A percentile compares a stretch with the other conserved stretches of the same genome.
phyloP scores from a whole-genome alignment of 2,113 vertebrate genomes.

The Chitala chitala region DNA sequence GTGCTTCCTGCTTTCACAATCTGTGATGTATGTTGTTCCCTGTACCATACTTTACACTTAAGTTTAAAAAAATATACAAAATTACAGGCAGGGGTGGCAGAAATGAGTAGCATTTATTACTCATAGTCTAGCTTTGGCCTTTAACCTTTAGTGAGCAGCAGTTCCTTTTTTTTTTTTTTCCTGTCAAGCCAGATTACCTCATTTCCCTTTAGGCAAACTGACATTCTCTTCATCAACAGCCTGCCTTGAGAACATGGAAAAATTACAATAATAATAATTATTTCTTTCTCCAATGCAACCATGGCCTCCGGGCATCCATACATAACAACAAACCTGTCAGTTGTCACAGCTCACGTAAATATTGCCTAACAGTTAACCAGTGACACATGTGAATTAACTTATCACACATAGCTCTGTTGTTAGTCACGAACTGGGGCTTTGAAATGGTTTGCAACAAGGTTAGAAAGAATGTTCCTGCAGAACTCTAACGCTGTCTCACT shows the following conservation, averaged over 20 bases:
- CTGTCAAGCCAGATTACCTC: conserved; percentile 47
- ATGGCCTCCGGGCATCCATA: conserved; percentile 46
- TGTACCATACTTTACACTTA: no score
- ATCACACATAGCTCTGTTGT: conserved; percentile 48
- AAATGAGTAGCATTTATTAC: not conserved
- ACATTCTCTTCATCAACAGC: conserved; percentile 40
- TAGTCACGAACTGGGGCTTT: conserved; percentile 31
- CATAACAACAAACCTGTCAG: conserved; percentile 52
- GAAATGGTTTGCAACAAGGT: conserved; percentile 26
- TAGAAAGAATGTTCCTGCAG: conserved; percentile 23
- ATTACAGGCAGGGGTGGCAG: not conserved
- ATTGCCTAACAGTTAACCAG: conserved; percentile 42
- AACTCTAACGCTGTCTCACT: conserved; percentile 6
- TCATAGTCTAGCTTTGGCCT: conserved; percentile 22
- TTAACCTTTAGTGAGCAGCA: conserved; percentile 41
- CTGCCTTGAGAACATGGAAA: conserved; percentile 36
- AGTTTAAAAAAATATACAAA: not conserved
- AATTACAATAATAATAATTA: conserved; percentile 59
- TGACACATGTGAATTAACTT: conserved; percentile 52
- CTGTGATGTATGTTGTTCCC: not conserved
- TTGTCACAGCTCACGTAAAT: conserved; percentile 44
- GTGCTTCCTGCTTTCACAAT: not conserved
- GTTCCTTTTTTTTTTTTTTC: conserved; percentile 3
- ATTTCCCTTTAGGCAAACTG: conserved; percentile 45
- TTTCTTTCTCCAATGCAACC: conserved; percentile 50